Conservation (phyloP, 2,888 invertebrate genomes). For the Ashinkailepas kermadecensis region DNA sequence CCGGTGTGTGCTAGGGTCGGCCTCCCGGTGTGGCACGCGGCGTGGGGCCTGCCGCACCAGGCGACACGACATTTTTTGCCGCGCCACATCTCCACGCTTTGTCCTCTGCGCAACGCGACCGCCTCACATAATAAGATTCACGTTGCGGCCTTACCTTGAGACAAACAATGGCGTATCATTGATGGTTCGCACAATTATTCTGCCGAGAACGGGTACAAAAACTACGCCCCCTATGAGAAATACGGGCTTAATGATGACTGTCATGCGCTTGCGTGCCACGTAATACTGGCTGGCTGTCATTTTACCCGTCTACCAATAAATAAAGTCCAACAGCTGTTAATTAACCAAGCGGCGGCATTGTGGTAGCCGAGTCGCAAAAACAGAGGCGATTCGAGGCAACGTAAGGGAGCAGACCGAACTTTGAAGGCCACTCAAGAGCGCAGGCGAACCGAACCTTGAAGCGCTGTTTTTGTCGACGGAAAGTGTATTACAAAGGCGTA, state of each 20-base stretch:
- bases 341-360: not conserved
- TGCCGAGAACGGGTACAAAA: not conserved
- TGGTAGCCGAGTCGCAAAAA: not conserved
- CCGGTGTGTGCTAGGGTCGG: not conserved
- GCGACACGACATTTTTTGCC: not conserved
- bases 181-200: slow-evolving; percentile 8
- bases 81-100: not conserved
- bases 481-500: not conserved
- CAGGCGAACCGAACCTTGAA: not conserved
- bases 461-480: not conserved
- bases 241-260: not conserved
- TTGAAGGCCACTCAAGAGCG: not conserved
- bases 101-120: not conserved
- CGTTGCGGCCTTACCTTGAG: not conserved
- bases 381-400: not conserved
- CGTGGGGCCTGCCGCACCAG: not conserved
- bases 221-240: not conserved
- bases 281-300: not conserved
- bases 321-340: slow-evolving; percentile 9
- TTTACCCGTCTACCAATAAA: not conserved
- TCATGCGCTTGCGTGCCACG: slow-evolving; percentile 13
- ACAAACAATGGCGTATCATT: not conserved
- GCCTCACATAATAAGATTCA: not conserved
- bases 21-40: not conserved
- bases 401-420: not conserved